A percentile compares a stretch with the other conserved stretches of the same genome.
Conservation (phyloP, 2,113 vertebrate species). For the Kobus ellipsiprymnus region DNA sequence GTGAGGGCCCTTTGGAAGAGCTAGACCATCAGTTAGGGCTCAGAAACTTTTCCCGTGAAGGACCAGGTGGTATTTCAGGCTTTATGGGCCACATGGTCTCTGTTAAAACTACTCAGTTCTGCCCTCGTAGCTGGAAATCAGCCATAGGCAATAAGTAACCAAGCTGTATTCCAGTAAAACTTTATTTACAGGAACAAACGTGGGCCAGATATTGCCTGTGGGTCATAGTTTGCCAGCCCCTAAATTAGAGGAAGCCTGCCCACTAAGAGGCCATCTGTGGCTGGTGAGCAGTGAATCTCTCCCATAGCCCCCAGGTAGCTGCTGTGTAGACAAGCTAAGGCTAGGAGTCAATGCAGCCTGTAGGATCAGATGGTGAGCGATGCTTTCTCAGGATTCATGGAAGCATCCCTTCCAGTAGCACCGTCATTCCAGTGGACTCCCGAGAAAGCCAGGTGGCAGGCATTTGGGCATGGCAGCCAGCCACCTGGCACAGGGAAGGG, state of each 20-base stretch:
- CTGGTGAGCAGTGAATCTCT: neutral
- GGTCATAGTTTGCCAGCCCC: neutral
- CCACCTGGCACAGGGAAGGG: neutral
- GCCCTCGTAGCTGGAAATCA: neutral
- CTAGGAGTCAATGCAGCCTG: too few relatives aligned
- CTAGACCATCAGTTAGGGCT: neutral
- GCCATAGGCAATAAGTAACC: neutral
- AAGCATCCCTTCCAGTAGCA: fast-evolving
- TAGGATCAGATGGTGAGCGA: fast-evolving
- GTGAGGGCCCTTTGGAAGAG: neutral
- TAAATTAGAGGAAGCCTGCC: neutral
- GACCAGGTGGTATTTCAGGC: neutral
- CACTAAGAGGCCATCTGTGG: fast-evolving
- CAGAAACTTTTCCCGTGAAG: neutral
- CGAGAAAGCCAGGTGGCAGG: neutral
- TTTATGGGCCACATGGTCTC: neutral
- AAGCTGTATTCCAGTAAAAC: neutral
- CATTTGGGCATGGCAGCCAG: neutral
- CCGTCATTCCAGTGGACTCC: neutral
- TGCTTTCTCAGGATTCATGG: neutral
- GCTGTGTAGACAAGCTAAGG: neutral
- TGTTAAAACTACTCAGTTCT: neutral
- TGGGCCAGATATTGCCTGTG: neutral
- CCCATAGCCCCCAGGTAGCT: neutral
- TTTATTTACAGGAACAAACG: neutral